Conservation (phyloP, 2,113 vertebrate genomes). For the Apaloderma vittatum region DNA sequence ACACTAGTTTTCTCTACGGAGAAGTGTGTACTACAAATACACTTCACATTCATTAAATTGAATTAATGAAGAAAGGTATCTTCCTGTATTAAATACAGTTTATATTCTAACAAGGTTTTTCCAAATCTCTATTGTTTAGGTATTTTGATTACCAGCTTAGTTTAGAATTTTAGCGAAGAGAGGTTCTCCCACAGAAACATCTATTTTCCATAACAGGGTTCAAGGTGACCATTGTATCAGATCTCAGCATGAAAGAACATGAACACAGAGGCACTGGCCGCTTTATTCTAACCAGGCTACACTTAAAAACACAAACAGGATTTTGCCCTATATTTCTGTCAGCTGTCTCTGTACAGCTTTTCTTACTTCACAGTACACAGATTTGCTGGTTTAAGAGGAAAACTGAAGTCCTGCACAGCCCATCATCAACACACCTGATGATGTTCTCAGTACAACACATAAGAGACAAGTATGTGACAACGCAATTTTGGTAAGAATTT, state of each 20-base stretch:
- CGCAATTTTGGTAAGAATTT: neutral
- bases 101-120: neutral
- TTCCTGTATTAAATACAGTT: neutral
- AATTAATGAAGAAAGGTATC: neutral
- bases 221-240: neutral
- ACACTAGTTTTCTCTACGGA: neutral
- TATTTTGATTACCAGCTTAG: neutral
- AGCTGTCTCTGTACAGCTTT: neutral
- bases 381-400: neutral
- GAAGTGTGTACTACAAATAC: neutral
- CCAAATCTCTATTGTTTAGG: neutral
- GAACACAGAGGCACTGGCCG: neutral
- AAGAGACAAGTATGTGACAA: neutral
- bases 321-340: neutral
- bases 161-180: neutral
- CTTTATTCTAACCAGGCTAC: neutral
- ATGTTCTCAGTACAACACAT: neutral
- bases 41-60: accelerated
- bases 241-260: neutral
- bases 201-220: neutral
- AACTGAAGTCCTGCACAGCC: neutral
- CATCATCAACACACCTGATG: neutral
- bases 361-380: neutral
- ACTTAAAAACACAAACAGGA: neutral
- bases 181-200: neutral